These are phyloP conservation scores for Polypterus bichir DNA, from an alignment of 2,113 vertebrate genomes.

Conservation along the genomic window DNA sequence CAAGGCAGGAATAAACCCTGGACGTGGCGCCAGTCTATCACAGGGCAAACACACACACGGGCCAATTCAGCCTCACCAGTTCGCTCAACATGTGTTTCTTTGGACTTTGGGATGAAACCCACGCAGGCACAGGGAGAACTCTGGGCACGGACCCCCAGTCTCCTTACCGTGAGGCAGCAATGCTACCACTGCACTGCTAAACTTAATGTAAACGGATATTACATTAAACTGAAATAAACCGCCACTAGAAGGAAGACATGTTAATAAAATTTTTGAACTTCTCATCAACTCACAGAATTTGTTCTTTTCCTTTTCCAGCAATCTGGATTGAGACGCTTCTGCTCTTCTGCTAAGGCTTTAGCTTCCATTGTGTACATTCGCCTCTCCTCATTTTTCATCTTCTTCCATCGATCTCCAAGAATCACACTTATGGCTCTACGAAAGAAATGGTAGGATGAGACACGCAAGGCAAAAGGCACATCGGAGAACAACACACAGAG, in stretches of 20 bases:
- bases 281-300: slow-evolving; percentile 70
- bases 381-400: slow-evolving; percentile 95
- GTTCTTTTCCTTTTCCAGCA: slow-evolving; percentile 99
- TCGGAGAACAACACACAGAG: not conserved
- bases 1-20: too few species aligned
- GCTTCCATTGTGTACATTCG: slow-evolving; percentile 94
- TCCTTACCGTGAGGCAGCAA: too few species aligned
- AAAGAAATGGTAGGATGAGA: slow-evolving; percentile 22
- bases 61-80: too few species aligned
- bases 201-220: not conserved
- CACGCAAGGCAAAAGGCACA: not conserved
- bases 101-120: too few species aligned
- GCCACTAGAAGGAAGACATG: too few species aligned
- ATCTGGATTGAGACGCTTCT: slow-evolving; percentile 95
- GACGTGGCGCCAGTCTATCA: too few species aligned
- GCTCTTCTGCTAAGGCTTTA: slow-evolving; percentile 95
- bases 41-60: too few species aligned
- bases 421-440: slow-evolving; percentile 97
- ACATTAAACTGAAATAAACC: too few species aligned
- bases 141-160: too few species aligned
- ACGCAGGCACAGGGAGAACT: too few species aligned
- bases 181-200: not conserved
- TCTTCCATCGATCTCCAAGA: slow-evolving; percentile 97
- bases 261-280: too few species aligned
- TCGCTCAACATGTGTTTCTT: too few species aligned